These are phyloP conservation scores for Phymorhynchus buccinoides DNA, from an alignment of 1,140 invertebrate genomes.

Conservation along the genomic window DNA sequence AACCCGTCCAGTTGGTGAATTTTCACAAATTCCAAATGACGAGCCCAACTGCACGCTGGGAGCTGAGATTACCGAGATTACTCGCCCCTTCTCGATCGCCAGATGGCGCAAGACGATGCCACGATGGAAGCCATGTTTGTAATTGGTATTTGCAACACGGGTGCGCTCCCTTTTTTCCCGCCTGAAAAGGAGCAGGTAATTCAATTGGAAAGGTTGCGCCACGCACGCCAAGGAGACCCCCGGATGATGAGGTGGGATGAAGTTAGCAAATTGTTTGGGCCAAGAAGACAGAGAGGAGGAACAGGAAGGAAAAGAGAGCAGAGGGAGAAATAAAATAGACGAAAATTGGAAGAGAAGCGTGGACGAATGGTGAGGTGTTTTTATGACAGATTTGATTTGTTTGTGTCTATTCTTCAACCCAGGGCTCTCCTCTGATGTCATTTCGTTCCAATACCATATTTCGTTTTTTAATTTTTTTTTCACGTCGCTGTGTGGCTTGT, in stretches of 20 bases:
- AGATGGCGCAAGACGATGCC: constrained; percentile 22
- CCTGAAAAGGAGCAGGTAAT: constrained; percentile 26
- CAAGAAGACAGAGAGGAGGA: not conserved
- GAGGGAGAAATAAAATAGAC: not conserved
- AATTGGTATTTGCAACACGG: constrained; percentile 33
- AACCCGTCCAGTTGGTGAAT: not conserved
- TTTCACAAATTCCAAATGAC: not conserved
- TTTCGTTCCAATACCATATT: not conserved
- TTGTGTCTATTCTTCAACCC: not conserved
- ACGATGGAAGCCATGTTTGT: constrained; percentile 14
- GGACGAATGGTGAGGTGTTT: not conserved
- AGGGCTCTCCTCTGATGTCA: not conserved
- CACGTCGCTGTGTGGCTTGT: too few species aligned
- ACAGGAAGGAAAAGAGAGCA: not conserved
- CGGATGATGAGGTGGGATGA: not conserved
- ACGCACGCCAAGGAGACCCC: not conserved
- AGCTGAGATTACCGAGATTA: constrained; percentile 17
- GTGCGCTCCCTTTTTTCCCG: constrained; percentile 14
- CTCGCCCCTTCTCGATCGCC: not conserved
- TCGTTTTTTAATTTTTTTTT: not conserved
- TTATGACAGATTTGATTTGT: constrained; percentile 29
- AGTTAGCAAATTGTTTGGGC: constrained; percentile 23
- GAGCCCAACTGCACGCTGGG: not conserved
- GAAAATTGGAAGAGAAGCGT: constrained; percentile 5
- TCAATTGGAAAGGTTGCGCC: constrained; percentile 5